Evolutionary conservation across 2,888 invertebrate species (phyloP), one percentile per base, ranked within the genome.

Genomic region (Pseudococcus viburni): DNA sequence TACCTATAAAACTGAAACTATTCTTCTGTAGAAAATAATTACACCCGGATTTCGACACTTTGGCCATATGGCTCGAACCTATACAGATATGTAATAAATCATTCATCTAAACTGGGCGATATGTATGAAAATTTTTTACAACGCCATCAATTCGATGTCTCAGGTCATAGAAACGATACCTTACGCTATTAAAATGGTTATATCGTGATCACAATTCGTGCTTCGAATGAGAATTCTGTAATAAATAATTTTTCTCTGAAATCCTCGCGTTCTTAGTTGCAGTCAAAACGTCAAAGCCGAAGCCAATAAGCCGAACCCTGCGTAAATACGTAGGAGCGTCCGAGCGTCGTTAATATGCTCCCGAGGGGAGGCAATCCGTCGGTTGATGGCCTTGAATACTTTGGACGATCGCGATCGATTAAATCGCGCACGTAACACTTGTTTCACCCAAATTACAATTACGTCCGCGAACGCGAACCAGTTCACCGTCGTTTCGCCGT

Each of bases 321-420:
- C 8, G 59, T 59, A 59, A n/a, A n/a, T 19, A 59, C 19, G 59
- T 59, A 59, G 59, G 59, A 59, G 5, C 19, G 59, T 59, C 59
- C 59, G 59, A 19, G 59, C 19, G 19, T 19, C 59, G n/a, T 59
- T 59, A 59, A 59, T 59, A 59, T 19, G 15, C 33, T 33, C 68
- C 68, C 68, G 68, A 33, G 68, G 68, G 68, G 22, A 73, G 68
- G 68, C 68, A 73, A 73, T 73, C 68, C 15, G 11, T 73, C 5
- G 68, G 11, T 73, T 33, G 68, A 73, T 73, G 33, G 33, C 68
- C 68, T 73, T 73, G 68, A 73, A 73, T 73, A 59, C n/a, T 59
- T 19, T 0, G 19, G 59, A 19, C 19, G 19, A 17, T 55, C 15
- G 55, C 19, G 19, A n/a, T 59, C 59, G 19, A 59, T 59, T 5